Evolutionary conservation across 2,888 invertebrate genomes (phyloP), one percentile per base, ranked within the genome.

Genomic region (Isotomurus palustris): DNA sequence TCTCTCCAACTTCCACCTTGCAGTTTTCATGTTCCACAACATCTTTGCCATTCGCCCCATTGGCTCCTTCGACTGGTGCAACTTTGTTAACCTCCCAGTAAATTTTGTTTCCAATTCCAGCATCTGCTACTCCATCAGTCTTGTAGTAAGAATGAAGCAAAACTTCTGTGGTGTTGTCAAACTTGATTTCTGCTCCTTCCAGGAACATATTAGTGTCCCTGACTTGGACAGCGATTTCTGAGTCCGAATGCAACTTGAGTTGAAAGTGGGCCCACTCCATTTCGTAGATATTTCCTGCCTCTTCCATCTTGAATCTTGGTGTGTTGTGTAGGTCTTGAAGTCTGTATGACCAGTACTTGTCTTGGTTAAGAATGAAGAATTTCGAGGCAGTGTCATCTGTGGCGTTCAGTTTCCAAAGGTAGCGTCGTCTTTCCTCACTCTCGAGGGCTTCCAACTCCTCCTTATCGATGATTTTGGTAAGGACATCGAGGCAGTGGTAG

Each of bases 231-330:
- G 53, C 54, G 47, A 64, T 48, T 32, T 64, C 61, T 29, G 61
- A 56, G 22, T 64, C 61, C 2, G 56, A 52, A 35, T 58, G 43
- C 45, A 64, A 38, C 21, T 48, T 53, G 21, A 64, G 19, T 44
- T 56, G 47, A 49, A 64, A 64, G 29, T 61, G 61, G 10, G 61
- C 51, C n/a, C 38, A 41, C 27, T 64, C 61, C 6, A 52, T 41
- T 24, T 64, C 61, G 6, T 44, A 56, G 17, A 50, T 50, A 27
- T 53, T 59, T 35, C 59, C 55, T n/a, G 61, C 58, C 38, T 64
- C 64, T 14, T 56, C 57, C 64, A 64, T 64, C 41, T 55, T 61
- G 38, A 64, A 64, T 27, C 64, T 45, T 22, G 64, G 64, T 8
- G 61, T 59, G 17, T 64, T 64, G 52, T 54, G 53, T 8, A 64